Base-by-base conservation (phyloP, 2,113 vertebrate genomes). In the Oostethus manadensis region DNA sequence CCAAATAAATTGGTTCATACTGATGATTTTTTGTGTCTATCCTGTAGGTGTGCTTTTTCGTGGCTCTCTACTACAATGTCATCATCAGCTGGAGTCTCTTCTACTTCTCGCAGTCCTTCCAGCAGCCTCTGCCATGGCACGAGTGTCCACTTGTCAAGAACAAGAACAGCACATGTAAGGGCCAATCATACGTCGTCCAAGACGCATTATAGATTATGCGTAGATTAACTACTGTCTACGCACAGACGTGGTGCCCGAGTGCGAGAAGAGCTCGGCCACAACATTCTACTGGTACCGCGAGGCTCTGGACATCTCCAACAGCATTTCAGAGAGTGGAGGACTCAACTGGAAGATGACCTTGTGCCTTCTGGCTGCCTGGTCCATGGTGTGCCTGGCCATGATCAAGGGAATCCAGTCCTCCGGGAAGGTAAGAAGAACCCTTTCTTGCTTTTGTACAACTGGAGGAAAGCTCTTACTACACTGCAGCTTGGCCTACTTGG, bases 381-480 rank as follows among this genome's bases (percentile, higher is more conserved):
- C 91, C 33, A 88, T 98, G 85, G 96, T 99, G 21, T 97, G 96
- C 76, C 90, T 98, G 22, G 93, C 95, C 74, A 98, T 99, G 96
- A 98, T 98, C 81, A 98, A 95, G 87, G 97, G 97, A 57, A 99
- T 99, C 81, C 95, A 98, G 84, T 98, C 97, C 46, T 98, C 96
- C 61, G 97, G 95, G 72, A 99, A 99, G 91, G 97, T 98, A 76
- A 88, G 2, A 33, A 6, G 7, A 33, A 42, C 8, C 5, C 0
- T 1, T 11, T 21, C 20, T 42, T 42, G 56, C 38, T 58, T 21
- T 60, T 61, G 53, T 45, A 35, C 9, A 54, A 54, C 9, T 20
- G 51, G 51, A n/a, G 29, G 29, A 54, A 55, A 40, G 51, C 26
- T 53, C 45, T 42, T 42, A 33, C 29, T 33, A 33, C 29, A 33